Evolutionary conservation across 2,113 vertebrate genomes (phyloP).

Genomic region (Bos taurus): ARS-UCD2.0 NC_037356.1:5349001-5349500

Average conservation of each 20-base stretch:
- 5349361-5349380: not conserved
- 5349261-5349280: not conserved
- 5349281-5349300: not conserved
- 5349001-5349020: not conserved
- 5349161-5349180: not conserved
- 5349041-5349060: accelerated
- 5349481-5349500: not conserved
- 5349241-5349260: not conserved
- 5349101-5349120: not conserved
- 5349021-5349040: too few relatives aligned
- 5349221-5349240: not conserved
- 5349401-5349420: not conserved
- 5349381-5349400: not conserved
- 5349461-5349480: not conserved
- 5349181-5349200: not conserved
- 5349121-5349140: not conserved
- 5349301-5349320: not conserved
- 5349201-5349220: not conserved
- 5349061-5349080: not conserved
- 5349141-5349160: not conserved
- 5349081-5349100: not conserved
- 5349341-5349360: not conserved
- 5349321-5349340: not conserved
- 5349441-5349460: not conserved
- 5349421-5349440: not conserved